Evolutionary conservation across 2,113 vertebrate species (phyloP).

Genomic region (Melanotaenia duboulayi): DNA sequence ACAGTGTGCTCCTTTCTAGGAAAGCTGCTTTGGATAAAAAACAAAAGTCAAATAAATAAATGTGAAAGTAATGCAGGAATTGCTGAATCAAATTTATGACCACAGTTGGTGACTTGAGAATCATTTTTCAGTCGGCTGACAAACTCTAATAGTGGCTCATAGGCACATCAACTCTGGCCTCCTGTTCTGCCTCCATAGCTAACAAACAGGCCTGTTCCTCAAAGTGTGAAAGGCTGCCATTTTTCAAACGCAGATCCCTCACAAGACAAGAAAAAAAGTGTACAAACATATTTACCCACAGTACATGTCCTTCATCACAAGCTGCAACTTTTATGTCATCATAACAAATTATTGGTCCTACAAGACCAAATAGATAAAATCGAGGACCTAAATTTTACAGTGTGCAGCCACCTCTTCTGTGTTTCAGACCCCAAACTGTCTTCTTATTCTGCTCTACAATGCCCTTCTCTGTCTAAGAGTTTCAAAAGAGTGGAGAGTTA

Average conservation of each 20-base stretch:
- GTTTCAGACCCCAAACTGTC: not conserved
- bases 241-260: not conserved
- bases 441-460: not conserved
- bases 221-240: not conserved
- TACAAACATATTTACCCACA: not conserved
- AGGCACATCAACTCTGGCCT: not conserved
- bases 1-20: no score
- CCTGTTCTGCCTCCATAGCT: not conserved
- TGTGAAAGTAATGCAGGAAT: no score
- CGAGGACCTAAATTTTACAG: not conserved
- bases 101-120: not conserved
- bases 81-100: no score
- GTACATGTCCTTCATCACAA: not conserved
- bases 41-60: no score
- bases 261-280: not conserved
- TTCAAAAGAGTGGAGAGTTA: not conserved
- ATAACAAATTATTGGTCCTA: not conserved
- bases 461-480: constrained; percentile 4
- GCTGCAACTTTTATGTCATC: not conserved
- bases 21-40: no score
- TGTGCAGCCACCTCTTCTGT: no score
- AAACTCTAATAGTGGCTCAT: not conserved
- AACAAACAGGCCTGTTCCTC: not conserved
- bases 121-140: not conserved
- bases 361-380: not conserved